These are phyloP conservation scores for Corbicula japonica DNA, from an alignment of 2,888 invertebrate genomes.

Conservation along the genomic window DNA sequence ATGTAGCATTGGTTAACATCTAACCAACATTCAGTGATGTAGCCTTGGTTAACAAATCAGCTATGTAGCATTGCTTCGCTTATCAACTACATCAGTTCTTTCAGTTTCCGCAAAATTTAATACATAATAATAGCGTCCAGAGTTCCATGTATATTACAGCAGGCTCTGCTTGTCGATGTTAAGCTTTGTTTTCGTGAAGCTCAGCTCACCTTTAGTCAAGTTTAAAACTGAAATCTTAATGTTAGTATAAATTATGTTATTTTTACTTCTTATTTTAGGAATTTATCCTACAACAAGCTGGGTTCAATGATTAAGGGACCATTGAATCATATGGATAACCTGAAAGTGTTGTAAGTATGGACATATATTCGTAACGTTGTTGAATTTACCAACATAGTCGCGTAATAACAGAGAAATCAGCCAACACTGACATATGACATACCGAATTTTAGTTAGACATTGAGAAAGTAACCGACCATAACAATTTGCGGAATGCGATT, in stretches of 20 bases:
- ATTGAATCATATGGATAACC: conserved; percentile 34
- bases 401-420: neutral
- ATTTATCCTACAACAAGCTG: conserved; percentile 45
- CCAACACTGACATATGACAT: neutral
- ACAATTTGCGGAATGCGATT: neutral
- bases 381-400: neutral
- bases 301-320: conserved; percentile 17
- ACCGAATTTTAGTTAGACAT: neutral
- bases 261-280: conserved; percentile 31
- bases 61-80: neutral
- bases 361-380: neutral
- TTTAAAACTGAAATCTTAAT: neutral
- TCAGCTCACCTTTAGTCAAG: neutral
- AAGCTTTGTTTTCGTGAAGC: neutral
- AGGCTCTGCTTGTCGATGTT: neutral
- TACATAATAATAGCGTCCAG: neutral
- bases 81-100: neutral
- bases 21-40: too few relatives aligned
- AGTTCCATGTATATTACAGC: neutral
- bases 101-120: neutral
- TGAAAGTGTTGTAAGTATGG: conserved; percentile 49
- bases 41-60: neutral
- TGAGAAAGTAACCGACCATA: neutral
- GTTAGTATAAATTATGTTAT: neutral
- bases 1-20: too few relatives aligned